Base-by-base conservation (phyloP, 2,797 vertebrate species). In the Eleutherodactylus coqui region DNA sequence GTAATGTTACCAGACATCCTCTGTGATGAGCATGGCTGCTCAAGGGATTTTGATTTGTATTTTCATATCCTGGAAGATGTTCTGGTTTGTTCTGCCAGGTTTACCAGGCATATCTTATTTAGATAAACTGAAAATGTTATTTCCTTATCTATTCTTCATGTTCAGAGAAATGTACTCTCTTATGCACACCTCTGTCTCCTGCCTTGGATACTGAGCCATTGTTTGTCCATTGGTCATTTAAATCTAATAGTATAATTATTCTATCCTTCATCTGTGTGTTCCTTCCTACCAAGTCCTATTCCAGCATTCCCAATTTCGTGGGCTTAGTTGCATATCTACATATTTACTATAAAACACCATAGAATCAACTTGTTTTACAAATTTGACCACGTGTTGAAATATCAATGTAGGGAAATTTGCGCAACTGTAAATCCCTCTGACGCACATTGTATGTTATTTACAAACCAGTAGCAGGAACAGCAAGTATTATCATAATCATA, bases 41-140 rank as follows among this genome's bases (percentile, higher is more conserved):
- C 70, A 13, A 13, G 70, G 70, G 70, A 73, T n/a, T 41, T 45
- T 73, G 24, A 45, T 41, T 73, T 72, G 24, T 9, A 72, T 10
- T 72, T 43, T 73, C 70, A 72, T 73, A 45, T 73, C 41, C 41
- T 73, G 70, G 70, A 45, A n/a, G 4, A 73, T 73, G 70, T 73
- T 45, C 41, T 69, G 64, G 34, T 69, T 36, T 73, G 70, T 17
- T 73, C 70, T 73, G 10, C 70, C 70, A 73, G 70, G 70, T 73
- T 73, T 43, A 73, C n/a, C 13, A 73, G 38, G 3, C 41, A 73
- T 27, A 27, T 34, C 21, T 73, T 43, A 73, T 73, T 43, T 43
- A 45, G 41, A 73, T 73, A 73, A 73, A 45, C 5, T 45, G n/a
- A 27, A 43, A n/a, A 27, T 27, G 11, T 45, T 45, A 43, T 73